These are phyloP conservation scores for Nasonia giraulti DNA, from an alignment of 1,140 invertebrate species.

Conservation along the genomic window DNA sequence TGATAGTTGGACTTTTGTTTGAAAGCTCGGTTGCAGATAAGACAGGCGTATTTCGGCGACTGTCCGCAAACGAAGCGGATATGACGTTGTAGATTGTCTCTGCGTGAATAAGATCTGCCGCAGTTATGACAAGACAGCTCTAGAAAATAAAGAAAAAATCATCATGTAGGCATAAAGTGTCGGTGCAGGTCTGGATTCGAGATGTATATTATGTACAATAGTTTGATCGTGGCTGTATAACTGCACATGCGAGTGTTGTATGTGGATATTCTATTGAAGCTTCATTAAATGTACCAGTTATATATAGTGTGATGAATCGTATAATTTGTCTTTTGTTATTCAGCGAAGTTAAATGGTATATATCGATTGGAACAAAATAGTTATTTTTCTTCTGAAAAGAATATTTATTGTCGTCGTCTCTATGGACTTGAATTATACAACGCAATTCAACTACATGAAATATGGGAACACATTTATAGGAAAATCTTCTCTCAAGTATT, in stretches of 20 bases:
- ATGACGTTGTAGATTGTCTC: constrained; percentile 55
- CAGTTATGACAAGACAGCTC: constrained; percentile 44
- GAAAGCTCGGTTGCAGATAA: constrained; percentile 68
- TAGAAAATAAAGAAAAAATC: constrained; percentile 13
- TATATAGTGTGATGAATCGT: no score
- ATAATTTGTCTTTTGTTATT: no score
- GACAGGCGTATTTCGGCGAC: constrained; percentile 76
- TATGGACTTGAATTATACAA: no score
- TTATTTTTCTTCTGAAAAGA: no score
- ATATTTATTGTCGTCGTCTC: no score
- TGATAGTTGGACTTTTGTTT: constrained; percentile 58
- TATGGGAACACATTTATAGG: not conserved
- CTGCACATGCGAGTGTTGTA: not conserved
- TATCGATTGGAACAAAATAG: no score
- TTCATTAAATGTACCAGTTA: not conserved
- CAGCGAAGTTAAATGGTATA: no score
- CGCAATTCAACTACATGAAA: no score
- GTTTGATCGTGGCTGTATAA: not conserved
- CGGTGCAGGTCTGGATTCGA: not conserved
- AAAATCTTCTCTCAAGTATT: not conserved
- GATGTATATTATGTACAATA: not conserved
- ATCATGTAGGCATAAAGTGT: not conserved
- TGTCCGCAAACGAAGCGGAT: constrained; percentile 57
- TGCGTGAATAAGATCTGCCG: constrained; percentile 49
- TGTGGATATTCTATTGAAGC: not conserved